These are phyloP conservation scores for Harpagoxenus sublaevis DNA, from an alignment of 2,888 invertebrate genomes.

Conservation along the genomic window DNA sequence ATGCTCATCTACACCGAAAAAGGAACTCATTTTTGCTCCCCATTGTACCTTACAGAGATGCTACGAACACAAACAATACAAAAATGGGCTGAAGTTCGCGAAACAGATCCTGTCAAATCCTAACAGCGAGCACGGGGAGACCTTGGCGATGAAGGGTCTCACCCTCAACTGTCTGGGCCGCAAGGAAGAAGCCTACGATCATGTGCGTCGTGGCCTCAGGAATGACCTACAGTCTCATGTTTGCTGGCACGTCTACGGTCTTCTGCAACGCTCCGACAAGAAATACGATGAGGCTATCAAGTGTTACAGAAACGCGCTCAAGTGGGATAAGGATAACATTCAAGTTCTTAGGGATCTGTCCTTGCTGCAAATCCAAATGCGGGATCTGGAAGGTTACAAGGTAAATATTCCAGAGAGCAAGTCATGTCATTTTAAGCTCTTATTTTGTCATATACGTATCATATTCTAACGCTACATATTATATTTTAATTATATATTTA, in stretches of 20 bases:
- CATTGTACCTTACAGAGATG: slow-evolving; percentile 96
- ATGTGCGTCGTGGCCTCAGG: slow-evolving; percentile 97
- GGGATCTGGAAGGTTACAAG: slow-evolving; percentile 99
- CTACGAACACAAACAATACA: slow-evolving; percentile 99
- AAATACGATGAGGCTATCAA: slow-evolving; percentile 99
- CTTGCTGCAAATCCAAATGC: slow-evolving; percentile 99
- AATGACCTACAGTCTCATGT: slow-evolving; percentile 99
- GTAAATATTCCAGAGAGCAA: slow-evolving; percentile 87
- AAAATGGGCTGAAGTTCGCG: slow-evolving; percentile 99
- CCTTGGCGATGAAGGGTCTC: slow-evolving; percentile 99
- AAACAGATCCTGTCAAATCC: slow-evolving; percentile 99
- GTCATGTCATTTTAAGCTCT: neutral
- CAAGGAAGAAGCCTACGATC: slow-evolving; percentile 99
- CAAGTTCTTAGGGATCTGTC: slow-evolving; percentile 99
- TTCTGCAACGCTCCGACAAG: slow-evolving; percentile 98
- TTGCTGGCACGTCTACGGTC: slow-evolving; percentile 99
- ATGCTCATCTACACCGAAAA: too few relatives aligned
- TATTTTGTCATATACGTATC: neutral
- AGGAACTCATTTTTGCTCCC: too few relatives aligned
- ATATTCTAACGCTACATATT: neutral
- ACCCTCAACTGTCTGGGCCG: slow-evolving; percentile 98
- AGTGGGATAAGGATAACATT: slow-evolving; percentile 99
- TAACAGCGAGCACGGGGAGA: slow-evolving; percentile 99
- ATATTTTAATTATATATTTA: slow-evolving; percentile 6
- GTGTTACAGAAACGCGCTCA: slow-evolving; percentile 99